Conservation (phyloP, 2,888 invertebrate genomes). For the Microctonus hyperodae region DNA sequence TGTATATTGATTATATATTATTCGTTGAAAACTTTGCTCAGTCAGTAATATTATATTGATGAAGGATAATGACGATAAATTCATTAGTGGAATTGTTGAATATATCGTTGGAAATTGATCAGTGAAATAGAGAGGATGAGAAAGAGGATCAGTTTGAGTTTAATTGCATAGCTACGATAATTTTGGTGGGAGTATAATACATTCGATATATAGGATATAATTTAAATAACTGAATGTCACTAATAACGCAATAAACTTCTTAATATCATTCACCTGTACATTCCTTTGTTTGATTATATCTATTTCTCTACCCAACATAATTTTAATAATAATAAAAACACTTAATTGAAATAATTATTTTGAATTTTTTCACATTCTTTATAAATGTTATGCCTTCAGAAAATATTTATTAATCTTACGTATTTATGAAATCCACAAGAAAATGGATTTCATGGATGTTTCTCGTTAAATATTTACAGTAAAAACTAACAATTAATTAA, state of each 20-base stretch:
- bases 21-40: neutral
- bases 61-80: slow-evolving; percentile 12
- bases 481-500: neutral
- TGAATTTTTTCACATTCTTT: too few relatives aligned
- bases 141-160: slow-evolving; percentile 14
- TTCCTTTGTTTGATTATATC: neutral
- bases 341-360: too few relatives aligned
- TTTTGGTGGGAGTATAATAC: slow-evolving; percentile 21
- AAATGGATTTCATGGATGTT: too few relatives aligned
- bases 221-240: slow-evolving; percentile 20
- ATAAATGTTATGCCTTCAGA: too few relatives aligned
- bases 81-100: slow-evolving; percentile 16
- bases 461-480: too few relatives aligned
- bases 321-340: too few relatives aligned
- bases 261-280: slow-evolving; percentile 42
- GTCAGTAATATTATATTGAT: neutral
- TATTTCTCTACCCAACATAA: neutral
- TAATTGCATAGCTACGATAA: slow-evolving; percentile 24
- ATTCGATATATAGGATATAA: slow-evolving; percentile 27
- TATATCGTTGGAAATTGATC: slow-evolving; percentile 23
- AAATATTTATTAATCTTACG: too few relatives aligned
- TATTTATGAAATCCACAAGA: too few relatives aligned
- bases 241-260: slow-evolving; percentile 33
- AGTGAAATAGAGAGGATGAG: neutral
- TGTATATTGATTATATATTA: too few relatives aligned